A percentile compares a stretch with the other conserved stretches of the same genome.
phyloP scores from a whole-genome alignment of 2,797 vertebrate genomes.

The Malurus splendens region DNA sequence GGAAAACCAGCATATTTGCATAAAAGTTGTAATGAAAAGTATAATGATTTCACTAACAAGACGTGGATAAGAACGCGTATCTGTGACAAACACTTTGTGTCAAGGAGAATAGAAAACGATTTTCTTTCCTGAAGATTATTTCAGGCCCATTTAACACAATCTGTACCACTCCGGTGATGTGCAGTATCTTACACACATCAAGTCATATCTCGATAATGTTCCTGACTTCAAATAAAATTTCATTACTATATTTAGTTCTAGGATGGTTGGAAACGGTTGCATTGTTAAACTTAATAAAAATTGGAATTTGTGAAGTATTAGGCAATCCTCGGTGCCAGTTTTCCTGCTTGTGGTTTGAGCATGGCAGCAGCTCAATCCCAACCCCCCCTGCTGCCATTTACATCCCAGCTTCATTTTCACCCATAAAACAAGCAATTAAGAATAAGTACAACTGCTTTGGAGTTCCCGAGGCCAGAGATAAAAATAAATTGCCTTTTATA shows the following conservation, averaged over 20 bases:
- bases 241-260: conserved; percentile 67
- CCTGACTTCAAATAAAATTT: conserved; percentile 63
- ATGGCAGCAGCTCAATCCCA: background rate
- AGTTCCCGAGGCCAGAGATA: conserved; percentile 49
- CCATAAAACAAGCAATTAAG: conserved; percentile 55
- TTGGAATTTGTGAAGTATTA: background rate
- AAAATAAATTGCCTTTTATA: conserved; percentile 47
- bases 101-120: conserved; percentile 74
- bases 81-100: conserved; percentile 74
- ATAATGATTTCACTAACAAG: conserved; percentile 68
- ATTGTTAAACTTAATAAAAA: conserved; percentile 55
- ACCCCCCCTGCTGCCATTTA: background rate
- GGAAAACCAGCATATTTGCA: conserved; percentile 63
- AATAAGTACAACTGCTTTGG: conserved; percentile 27
- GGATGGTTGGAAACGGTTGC: conserved; percentile 32
- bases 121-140: conserved; percentile 82
- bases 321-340: background rate
- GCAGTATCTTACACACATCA: conserved; percentile 58
- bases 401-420: conserved; percentile 18
- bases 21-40: conserved; percentile 69
- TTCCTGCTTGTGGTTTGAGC: background rate
- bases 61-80: conserved; percentile 52
- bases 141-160: conserved; percentile 92
- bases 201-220: conserved; percentile 58
- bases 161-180: conserved; percentile 79